phyloP scores from a whole-genome alignment of 2,888 invertebrate species.

The Sesia apiformis region DNA sequence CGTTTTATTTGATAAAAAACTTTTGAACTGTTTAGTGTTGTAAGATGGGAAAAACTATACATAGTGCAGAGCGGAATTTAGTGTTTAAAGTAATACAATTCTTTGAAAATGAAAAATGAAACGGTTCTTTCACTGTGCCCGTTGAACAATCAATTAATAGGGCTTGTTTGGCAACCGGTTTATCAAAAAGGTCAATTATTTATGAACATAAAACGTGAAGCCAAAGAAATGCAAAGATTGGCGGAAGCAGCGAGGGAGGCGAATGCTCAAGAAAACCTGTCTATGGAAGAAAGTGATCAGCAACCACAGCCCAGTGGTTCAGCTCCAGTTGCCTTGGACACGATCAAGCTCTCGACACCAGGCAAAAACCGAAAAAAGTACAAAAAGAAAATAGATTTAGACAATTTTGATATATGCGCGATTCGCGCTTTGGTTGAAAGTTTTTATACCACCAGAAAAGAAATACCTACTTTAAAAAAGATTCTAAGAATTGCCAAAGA shows the following conservation, averaged over 20 bases:
- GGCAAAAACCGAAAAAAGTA: not conserved
- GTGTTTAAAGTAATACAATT: too few species aligned
- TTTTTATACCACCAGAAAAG: too few species aligned
- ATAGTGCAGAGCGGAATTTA: too few species aligned
- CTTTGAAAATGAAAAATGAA: constrained; percentile 1
- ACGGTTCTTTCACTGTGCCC: not conserved
- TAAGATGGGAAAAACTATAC: too few species aligned
- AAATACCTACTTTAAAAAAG: too few species aligned
- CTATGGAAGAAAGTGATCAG: not conserved
- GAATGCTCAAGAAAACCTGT: not conserved
- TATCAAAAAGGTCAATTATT: constrained; percentile 1
- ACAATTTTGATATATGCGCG: too few species aligned
- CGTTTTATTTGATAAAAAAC: too few species aligned
- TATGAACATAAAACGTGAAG: not conserved
- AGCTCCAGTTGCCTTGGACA: not conserved
- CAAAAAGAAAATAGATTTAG: too few species aligned
- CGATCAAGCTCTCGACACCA: not conserved
- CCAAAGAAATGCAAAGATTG: not conserved
- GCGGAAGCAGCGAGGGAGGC: not conserved
- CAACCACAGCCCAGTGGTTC: not conserved
- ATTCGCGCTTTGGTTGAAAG: too few species aligned
- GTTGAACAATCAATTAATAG: constrained; percentile 1
- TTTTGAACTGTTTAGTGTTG: too few species aligned
- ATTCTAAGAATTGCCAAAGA: too few species aligned
- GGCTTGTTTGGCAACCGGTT: constrained; percentile 1